Evolutionary conservation across 2,888 invertebrate species (phyloP), one percentile per base, ranked within the genome.

Genomic region (Tethea ocularis): DNA sequence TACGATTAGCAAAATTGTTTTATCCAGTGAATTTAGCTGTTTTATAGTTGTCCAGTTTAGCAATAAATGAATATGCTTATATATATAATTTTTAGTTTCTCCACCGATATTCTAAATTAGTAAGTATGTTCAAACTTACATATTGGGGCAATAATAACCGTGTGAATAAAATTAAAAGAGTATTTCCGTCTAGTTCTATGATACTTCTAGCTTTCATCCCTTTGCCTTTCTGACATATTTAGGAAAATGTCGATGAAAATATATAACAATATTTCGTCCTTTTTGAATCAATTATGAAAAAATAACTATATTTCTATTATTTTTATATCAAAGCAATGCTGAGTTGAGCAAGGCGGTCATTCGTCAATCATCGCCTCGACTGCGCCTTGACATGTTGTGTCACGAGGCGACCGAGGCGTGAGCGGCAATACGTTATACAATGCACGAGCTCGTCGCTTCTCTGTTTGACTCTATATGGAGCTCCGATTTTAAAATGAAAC

Each of bases 291-390:
- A 38, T 38, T 38, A 13, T n/a, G n/a, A n/a, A 1, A 2, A n/a
- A 11, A n/a, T 55, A 54, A 55, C 15, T 55, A 24, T 23, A 24
- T 24, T 2, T 5, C 2, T 13, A 2, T 13, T 15, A 17, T 51
- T 15, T 57, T 24, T 51, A 13, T 51, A 15, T 46, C 8, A 46
- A 20, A 17, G 23, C 26, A 60, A 61, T 61, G 57, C 52, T 52
- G 17, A 66, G 66, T 53, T 59, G 59, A 60, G 58, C 66, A 63
- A 68, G 61, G 65, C 64, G 62, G 67, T 71, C 69, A 75, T 82
- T 78, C 67, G 77, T 82, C 82, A 81, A 81, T 81, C 82, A 76
- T 60, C 57, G 58, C 64, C 67, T 67, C 67, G 66, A 66, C 63
- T 66, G 61, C 62, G 59, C 61, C 69, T 71, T 75, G 80, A 79